Evolutionary conservation across 2,113 vertebrate genomes (phyloP).

Genomic region (Euleptes europaea): DNA sequence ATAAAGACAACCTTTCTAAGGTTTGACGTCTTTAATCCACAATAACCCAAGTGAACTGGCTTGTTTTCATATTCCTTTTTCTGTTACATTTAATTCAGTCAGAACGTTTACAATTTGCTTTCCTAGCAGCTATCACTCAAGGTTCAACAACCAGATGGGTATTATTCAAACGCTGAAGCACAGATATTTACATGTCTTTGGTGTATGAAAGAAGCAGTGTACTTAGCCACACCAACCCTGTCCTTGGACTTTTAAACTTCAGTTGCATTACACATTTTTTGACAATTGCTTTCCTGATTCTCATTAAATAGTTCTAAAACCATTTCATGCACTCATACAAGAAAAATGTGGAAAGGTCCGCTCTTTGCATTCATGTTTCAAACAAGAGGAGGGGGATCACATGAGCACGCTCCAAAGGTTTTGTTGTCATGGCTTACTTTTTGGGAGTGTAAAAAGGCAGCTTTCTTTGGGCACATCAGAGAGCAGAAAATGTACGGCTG

Average conservation of each 20-base stretch:
- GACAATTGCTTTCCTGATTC: constrained; percentile 9
- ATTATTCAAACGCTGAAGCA: constrained; percentile 43
- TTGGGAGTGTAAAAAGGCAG: constrained; percentile 45
- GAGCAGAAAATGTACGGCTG: constrained; percentile 35
- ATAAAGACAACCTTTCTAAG: not conserved
- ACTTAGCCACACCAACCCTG: constrained; percentile 18
- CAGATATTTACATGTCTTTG: not conserved
- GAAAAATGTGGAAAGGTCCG: constrained; percentile 18
- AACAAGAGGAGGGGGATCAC: constrained; percentile 41
- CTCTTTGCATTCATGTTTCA: constrained; percentile 43
- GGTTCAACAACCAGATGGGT: constrained; percentile 44
- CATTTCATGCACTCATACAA: constrained; percentile 32
- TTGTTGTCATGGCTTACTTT: constrained; percentile 46
- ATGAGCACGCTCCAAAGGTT: constrained; percentile 51
- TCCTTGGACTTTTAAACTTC: constrained; percentile 41
- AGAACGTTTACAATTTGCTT: constrained; percentile 44
- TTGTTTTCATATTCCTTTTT: constrained; percentile 26
- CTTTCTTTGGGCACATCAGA: constrained; percentile 30
- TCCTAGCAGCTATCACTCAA: constrained; percentile 43
- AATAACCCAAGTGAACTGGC: constrained; percentile 23
- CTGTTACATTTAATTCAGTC: constrained; percentile 31
- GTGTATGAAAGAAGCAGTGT: constrained; percentile 41
- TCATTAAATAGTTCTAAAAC: constrained; percentile 41
- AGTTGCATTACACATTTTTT: constrained; percentile 33
- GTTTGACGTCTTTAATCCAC: not conserved